Evolutionary conservation across 2,113 vertebrate species (phyloP), one percentile per base, ranked within the genome.

Genomic region (Chaenocephalus aceratus): DNA sequence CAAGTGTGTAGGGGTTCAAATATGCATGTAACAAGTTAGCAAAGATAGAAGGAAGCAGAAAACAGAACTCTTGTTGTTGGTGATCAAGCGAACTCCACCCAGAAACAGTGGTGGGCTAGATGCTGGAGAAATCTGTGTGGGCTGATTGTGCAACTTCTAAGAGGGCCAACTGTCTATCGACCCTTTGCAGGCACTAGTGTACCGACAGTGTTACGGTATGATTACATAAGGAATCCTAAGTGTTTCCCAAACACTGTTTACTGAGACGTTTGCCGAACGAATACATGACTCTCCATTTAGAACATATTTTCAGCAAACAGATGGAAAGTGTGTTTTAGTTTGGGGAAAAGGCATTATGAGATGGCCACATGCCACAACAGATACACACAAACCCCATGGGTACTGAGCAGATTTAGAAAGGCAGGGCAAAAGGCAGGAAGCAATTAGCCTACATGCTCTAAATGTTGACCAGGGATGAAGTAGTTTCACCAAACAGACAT

Each of bases 251-350:
- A 80, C 58, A 68, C 34, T 72, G 74, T 83, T 83, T 80, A 60
- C 59, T 0, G 26, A 81, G 71, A 77, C 71, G 1, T 77, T 88
- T 81, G 60, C 75, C 72, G 72, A 72, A 82, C 77, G 81, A 83
- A 89, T 77, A 52, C 77, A 82, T 85, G 79, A 79, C 67, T 72
- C 14, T 30, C 52, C 72, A 80, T 75, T 88, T 77, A 79, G 34
- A 7, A 77, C 58, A 81, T 78, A 53, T 85, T 85, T 85, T 75
- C 64, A 73, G 56, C 41, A 72, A 78, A 77, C 84, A 88, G 77
- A 85, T 82, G 62, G 65, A 78, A 68, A 74, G 65, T 80, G 67
- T 34, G n/a, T 64, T 73, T 36, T 1, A 68, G 45, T 77, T 26
- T 26, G 26, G 26, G 26, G 26, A 72, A 49, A 79, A 65, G 61